These are phyloP conservation scores for Hypocryptadius cinnamomeus DNA, from an alignment of 2,113 vertebrate genomes.

Conservation along the genomic window DNA sequence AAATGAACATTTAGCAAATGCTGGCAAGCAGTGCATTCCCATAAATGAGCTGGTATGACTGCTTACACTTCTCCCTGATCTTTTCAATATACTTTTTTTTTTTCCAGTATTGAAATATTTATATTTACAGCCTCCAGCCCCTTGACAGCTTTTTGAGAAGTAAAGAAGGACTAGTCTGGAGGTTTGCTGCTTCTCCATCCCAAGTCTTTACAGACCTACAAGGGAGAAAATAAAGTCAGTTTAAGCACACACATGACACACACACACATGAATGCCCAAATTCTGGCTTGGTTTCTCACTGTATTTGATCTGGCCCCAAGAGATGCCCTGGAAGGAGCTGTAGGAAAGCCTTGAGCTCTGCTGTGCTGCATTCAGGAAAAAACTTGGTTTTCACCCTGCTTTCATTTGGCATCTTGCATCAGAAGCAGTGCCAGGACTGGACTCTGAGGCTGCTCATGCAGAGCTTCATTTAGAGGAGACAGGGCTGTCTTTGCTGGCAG, in stretches of 20 bases:
- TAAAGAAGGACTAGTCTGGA: not conserved
- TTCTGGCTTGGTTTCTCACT: not conserved
- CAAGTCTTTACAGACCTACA: not conserved
- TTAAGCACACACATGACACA: not conserved
- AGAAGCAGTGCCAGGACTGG: not conserved
- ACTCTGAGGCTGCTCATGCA: not conserved
- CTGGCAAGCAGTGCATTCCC: not conserved
- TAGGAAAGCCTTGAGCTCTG: not conserved
- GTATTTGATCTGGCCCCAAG: not conserved
- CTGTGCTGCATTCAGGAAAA: not conserved
- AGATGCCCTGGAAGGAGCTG: not conserved
- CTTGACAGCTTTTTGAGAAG: not conserved
- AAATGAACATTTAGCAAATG: not conserved
- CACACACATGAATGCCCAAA: not conserved
- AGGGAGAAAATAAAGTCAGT: not conserved
- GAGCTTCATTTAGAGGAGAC: not conserved
- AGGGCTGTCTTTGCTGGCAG: not conserved
- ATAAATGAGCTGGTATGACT: not conserved
- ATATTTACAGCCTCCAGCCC: not conserved
- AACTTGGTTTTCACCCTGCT: not conserved
- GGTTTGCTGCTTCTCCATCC: not conserved
- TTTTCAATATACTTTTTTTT: not conserved
- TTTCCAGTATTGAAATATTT: not conserved
- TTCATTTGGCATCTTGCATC: not conserved
- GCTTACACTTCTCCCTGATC: not conserved